phyloP scores from a whole-genome alignment of 2,113 vertebrate species.

The Leptobrachium leishanense region DNA sequence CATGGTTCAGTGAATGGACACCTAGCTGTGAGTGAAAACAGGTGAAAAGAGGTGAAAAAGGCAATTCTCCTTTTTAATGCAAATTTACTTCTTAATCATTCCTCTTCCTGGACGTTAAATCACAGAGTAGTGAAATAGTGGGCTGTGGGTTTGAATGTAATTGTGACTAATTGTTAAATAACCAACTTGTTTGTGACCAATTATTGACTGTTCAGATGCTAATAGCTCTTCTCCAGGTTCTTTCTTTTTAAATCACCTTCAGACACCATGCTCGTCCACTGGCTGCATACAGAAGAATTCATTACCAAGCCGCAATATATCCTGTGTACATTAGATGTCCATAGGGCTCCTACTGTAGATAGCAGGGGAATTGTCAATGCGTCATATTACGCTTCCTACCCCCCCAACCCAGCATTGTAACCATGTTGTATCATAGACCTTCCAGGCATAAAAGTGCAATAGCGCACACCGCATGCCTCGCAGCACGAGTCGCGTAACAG shows the following conservation, averaged over 20 bases:
- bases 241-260: slow-evolving; percentile 27
- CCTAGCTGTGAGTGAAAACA: neutral
- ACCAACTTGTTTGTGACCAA: slow-evolving; percentile 39
- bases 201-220: slow-evolving; percentile 39
- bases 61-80: neutral
- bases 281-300: slow-evolving; percentile 10
- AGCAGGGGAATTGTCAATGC: slow-evolving; percentile 34
- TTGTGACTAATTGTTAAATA: slow-evolving; percentile 43
- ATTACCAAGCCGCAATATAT: slow-evolving; percentile 1
- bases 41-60: neutral
- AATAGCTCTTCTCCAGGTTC: slow-evolving; percentile 15
- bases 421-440: slow-evolving; percentile 4
- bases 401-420: neutral
- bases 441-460: slow-evolving; percentile 10
- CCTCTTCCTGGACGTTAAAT: slow-evolving; percentile 6
- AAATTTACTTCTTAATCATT: slow-evolving; percentile 16
- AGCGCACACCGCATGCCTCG: slow-evolving; percentile 11
- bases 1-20: neutral
- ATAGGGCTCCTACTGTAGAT: neutral
- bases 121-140: slow-evolving; percentile 11
- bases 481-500: slow-evolving; percentile 15
- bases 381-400: slow-evolving; percentile 25
- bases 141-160: slow-evolving; percentile 13
- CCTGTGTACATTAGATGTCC: neutral
- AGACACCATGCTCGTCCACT: neutral